These are phyloP conservation scores for Acrobasis consociella DNA, from an alignment of 2,888 invertebrate genomes.

Conservation along the genomic window DNA sequence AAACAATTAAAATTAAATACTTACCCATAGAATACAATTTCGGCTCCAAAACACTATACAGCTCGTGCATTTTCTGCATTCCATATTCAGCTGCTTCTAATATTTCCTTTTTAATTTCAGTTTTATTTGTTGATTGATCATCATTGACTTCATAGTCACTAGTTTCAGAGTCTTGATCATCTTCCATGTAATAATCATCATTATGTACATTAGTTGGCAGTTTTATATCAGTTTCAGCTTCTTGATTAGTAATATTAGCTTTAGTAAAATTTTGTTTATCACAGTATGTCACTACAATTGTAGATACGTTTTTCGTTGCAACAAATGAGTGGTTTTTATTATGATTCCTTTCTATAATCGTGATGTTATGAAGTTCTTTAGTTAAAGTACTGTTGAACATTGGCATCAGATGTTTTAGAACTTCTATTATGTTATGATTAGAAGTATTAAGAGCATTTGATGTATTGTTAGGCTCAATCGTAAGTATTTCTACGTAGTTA, in stretches of 20 bases:
- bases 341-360: constrained; percentile 69
- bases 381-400: constrained; percentile 66
- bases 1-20: constrained; percentile 33
- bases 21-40: constrained; percentile 87
- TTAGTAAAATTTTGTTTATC: constrained; percentile 60
- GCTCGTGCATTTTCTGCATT: constrained; percentile 85
- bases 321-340: constrained; percentile 65
- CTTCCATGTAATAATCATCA: constrained; percentile 35
- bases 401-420: constrained; percentile 74
- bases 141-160: constrained; percentile 38
- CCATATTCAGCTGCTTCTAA: constrained; percentile 87
- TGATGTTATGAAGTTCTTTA: constrained; percentile 72
- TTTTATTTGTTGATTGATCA: constrained; percentile 43
- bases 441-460: constrained; percentile 48
- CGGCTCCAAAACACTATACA: constrained; percentile 86
- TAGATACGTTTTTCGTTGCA: constrained; percentile 69
- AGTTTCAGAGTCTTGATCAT: constrained; percentile 26
- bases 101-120: constrained; percentile 73
- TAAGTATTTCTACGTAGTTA: constrained; percentile 67
- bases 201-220: constrained; percentile 29
- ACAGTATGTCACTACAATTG: constrained; percentile 73
- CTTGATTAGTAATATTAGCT: constrained; percentile 41
- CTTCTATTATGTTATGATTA: constrained; percentile 66
- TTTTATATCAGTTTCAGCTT: constrained; percentile 38
- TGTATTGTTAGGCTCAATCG: constrained; percentile 71